phyloP scores from a whole-genome alignment of 2,888 invertebrate species.

The Drosophila limbata region DNA sequence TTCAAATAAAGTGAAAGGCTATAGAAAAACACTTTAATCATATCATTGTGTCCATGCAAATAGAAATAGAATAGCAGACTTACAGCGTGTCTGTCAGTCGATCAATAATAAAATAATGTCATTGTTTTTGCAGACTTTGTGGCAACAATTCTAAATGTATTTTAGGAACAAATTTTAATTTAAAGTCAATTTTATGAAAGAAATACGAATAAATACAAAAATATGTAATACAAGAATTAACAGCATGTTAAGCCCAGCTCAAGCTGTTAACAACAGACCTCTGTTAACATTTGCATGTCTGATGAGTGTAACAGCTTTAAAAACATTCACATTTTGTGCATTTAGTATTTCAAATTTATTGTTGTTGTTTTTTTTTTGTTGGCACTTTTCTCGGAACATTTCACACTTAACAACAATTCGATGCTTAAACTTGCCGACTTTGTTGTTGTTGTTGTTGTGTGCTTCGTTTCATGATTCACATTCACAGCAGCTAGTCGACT shows the following conservation, averaged over 20 bases:
- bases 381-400: slow-evolving; percentile 32
- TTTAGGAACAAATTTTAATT: too few relatives aligned
- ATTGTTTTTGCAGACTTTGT: not conserved
- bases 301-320: not conserved
- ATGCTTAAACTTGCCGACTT: slow-evolving; percentile 18
- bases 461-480: slow-evolving; percentile 52
- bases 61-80: too few relatives aligned
- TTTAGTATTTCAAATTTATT: slow-evolving; percentile 3
- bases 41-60: not conserved
- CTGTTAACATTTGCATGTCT: not conserved
- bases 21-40: not conserved
- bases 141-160: too few relatives aligned
- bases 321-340: not conserved
- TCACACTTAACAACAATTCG: slow-evolving; percentile 27
- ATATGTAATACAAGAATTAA: not conserved
- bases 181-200: too few relatives aligned
- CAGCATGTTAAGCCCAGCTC: not conserved
- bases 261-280: not conserved
- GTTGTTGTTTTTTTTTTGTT: not conserved
- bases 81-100: not conserved
- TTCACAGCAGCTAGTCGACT: slow-evolving; percentile 23
- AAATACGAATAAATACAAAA: too few relatives aligned
- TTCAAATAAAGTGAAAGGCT: not conserved
- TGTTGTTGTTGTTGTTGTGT: slow-evolving; percentile 21
- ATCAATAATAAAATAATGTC: not conserved